Percentiles rank a stretch among this genome's conserved stretches.
Conservation (phyloP, 2,113 vertebrate species). For the Brienomyrus brachyistius region DNA sequence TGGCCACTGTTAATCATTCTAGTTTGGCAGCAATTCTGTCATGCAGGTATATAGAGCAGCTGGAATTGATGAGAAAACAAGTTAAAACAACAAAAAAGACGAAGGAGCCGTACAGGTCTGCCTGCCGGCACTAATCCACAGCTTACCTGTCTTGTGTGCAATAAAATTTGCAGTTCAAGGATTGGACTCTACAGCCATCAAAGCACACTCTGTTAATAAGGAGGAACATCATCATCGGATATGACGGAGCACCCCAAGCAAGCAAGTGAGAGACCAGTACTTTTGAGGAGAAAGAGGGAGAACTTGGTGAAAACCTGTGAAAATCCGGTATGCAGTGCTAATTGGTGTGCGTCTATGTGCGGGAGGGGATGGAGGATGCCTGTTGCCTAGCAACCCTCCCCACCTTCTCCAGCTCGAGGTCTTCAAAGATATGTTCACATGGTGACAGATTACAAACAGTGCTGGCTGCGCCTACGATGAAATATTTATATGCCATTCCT, state of each 20-base stretch:
- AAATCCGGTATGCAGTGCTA: constrained; percentile 2
- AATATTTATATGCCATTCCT: constrained; percentile 13
- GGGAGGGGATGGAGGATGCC: constrained; percentile 51
- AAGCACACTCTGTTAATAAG: not conserved
- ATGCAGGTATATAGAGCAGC: not conserved
- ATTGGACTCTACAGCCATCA: not conserved
- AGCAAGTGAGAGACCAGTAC: not conserved
- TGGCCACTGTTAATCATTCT: not conserved
- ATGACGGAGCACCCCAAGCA: not conserved
- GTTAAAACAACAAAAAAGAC: not conserved
- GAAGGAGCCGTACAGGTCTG: not conserved
- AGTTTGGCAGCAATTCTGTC: not conserved
- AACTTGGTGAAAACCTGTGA: not conserved
- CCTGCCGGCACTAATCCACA: not conserved
- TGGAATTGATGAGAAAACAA: not conserved
- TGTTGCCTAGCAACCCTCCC: constrained; percentile 64
- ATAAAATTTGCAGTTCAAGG: not conserved
- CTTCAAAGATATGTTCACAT: constrained; percentile 7
- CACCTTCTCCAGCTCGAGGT: constrained; percentile 34
- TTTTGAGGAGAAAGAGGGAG: not conserved
- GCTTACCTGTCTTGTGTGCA: not conserved
- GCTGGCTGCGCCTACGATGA: constrained; percentile 11
- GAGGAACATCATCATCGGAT: not conserved
- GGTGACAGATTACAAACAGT: constrained; percentile 22
- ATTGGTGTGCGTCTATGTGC: constrained; percentile 27